Base-by-base conservation (phyloP, 2,888 invertebrate genomes). In the Caenorhabditis zanzibari region DNA sequence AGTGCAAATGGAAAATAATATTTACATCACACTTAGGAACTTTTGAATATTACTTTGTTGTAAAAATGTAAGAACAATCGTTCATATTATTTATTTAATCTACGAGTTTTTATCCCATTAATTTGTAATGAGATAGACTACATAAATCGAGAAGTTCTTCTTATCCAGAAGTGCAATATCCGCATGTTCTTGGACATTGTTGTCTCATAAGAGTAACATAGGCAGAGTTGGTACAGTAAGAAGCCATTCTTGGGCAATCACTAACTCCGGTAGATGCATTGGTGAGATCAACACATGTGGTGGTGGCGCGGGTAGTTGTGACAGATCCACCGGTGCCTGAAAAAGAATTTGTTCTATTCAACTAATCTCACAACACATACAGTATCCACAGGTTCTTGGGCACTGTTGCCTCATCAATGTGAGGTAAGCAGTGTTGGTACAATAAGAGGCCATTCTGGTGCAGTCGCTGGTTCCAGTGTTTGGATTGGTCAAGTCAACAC, bases 401-500 rank as follows among this genome's bases (percentile, higher is more conserved):
- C 77, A 77, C 24, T 77, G 77, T 22, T 69, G 69, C 63, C 63
- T 77, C 77, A 77, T 77, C 28, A 77, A 59, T 16, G 69, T 54
- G n/a, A 77, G 22, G 35, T 77, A 77, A 41, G 41, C 59, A 0
- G 75, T 58, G 54, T 80, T 80, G 41, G n/a, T 63, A 58, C 83
- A 83, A 7, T 74, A 75, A n/a, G 19, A 26, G 14, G 74, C 52
- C 64, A 69, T 83, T 47, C 52, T 61, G 9, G 68, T n/a, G 41
- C 84, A 81, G 38, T 84, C 80, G 49, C 74, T 73, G 9, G 26
- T 52, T 56, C 84, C 80, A 10, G 75, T 84, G 12, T 54, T 66
- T n/a, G 76, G 81, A 32, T 84, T 81, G 16, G 73, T 61, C 63
- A 76, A 58, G 54, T 84, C 84, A 41, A 84, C 81, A 24, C 84